Evolutionary conservation across 2,797 vertebrate genomes (phyloP), one percentile per base, ranked within the genome.

Genomic region (Mareca penelope): DNA sequence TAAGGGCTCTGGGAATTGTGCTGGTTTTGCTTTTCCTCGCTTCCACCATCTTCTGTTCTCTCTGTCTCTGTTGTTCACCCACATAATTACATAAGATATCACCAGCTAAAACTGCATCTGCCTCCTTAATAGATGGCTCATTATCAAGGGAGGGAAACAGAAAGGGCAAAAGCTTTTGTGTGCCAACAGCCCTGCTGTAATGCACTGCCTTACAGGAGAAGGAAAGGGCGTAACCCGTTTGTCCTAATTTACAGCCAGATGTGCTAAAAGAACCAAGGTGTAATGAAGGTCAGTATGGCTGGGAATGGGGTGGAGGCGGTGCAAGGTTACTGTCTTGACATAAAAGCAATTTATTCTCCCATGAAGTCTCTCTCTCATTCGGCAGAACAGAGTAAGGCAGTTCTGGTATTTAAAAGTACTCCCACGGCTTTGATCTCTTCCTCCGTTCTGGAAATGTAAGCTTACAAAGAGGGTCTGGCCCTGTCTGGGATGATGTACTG

Each of bases 131-230:
- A 80, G 82, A 64, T 61, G 85, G 84, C 33, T 96, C 77, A 90
- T 97, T 96, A 96, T 82, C 90, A 65, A 86, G 82, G 93, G 95
- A 93, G 87, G 94, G 71, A 96, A 96, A 96, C 84, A 95, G 88
- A 96, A 92, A 94, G 76, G 88, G 71, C 81, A 92, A 72, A 92
- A 92, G 28, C 50, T 35, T 84, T 94, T 91, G 67, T 94, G 88
- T 95, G 92, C 86, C 90, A 95, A 82, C 44, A 86, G 50, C 88
- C 50, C 48, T 75, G n/a, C 60, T 18, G 83, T 95, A 79, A 88
- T 80, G 70, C 52, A 73, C 77, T 26, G 71, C 21, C 3, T 86
- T 88, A 73, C 61, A 70, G 61, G 56, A 91, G 83, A 83, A 95
- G 80, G 78, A 95, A 87, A 85, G 83, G 89, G 92, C 2, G 71